phyloP scores from a whole-genome alignment of 1,140 invertebrate genomes.

The Bombus polaris region DNA sequence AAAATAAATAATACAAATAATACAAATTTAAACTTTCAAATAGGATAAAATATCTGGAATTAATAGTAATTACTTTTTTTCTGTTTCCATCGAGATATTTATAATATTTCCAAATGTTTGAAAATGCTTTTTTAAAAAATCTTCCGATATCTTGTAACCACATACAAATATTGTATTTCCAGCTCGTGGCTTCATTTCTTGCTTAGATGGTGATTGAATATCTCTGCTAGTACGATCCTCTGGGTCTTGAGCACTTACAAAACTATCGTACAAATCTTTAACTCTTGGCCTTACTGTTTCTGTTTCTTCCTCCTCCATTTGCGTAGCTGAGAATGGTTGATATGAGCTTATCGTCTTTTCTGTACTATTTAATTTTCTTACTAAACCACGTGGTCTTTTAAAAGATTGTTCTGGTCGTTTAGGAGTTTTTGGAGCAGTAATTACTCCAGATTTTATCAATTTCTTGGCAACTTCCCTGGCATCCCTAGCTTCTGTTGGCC shows the following conservation, averaged over 20 bases:
- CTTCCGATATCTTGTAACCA: slow-evolving; percentile 92
- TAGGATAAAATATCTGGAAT: background rate
- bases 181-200: slow-evolving; percentile 86
- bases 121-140: slow-evolving; percentile 91
- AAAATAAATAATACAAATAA: slow-evolving; percentile 34
- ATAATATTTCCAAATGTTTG: slow-evolving; percentile 90
- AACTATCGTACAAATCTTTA: slow-evolving; percentile 94
- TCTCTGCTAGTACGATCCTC: slow-evolving; percentile 84
- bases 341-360: slow-evolving; percentile 91
- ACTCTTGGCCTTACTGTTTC: slow-evolving; percentile 80
- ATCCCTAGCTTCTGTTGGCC: slow-evolving; percentile 94
- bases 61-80: slow-evolving; percentile 88
- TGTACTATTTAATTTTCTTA: slow-evolving; percentile 89
- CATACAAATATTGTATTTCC: slow-evolving; percentile 94
- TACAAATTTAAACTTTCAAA: background rate
- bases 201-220: slow-evolving; percentile 81
- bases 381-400: slow-evolving; percentile 90
- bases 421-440: slow-evolving; percentile 90
- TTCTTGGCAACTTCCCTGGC: slow-evolving; percentile 97
- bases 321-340: slow-evolving; percentile 94
- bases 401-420: slow-evolving; percentile 92
- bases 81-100: slow-evolving; percentile 94
- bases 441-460: slow-evolving; percentile 96
- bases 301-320: slow-evolving; percentile 86
- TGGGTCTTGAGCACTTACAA: slow-evolving; percentile 90